Evolutionary conservation across 2,113 vertebrate species (phyloP), one percentile per base, ranked within the genome.

Genomic region (Ovis canadensis): DNA sequence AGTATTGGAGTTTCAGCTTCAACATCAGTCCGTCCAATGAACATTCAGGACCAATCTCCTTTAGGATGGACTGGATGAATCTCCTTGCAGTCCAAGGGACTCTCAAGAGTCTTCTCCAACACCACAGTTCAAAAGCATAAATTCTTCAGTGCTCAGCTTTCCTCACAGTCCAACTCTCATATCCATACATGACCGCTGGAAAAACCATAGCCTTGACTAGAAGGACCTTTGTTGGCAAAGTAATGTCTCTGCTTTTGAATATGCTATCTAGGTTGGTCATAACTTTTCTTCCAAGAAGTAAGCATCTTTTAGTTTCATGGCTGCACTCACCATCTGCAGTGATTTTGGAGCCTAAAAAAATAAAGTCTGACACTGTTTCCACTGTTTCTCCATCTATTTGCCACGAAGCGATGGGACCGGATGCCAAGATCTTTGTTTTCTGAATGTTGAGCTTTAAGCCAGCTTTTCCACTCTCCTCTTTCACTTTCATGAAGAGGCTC

Each of bases 141-240:
- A 1, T 71, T 71, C n/a, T 71, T 71, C 4, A 0, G 17, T 0
- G 0, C n/a, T 71, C n/a, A 36, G n/a, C 17, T 71, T 71, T 71
- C 64, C 23, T 36, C 9, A 71, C 45, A 71, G n/a, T 71, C n/a
- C 64, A 36, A 36, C 64, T 71, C n/a, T 3, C 50, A 52, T 5
- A 52, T 52, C 50, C 50, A 52, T 33, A 64, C 60, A 64, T 33
- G 31, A 64, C 60, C 1, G 16, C 60, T 64, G 60, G 60, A 64
- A 64, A 64, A 64, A 64, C 60, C 31, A 64, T 16, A 64, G 60
- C 60, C 60, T 64, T 64, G 31, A 64, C 6, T 64, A 64, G 60
- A 64, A 0, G 6, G 31, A 64, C 31, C 31, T 64, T 64, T 64
- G 14, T 16, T 33, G 31, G 6, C 60, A 33, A 33, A 64, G 14